Evolutionary conservation across 2,888 invertebrate species (phyloP).

Genomic region (Orthosia gracilis): DNA sequence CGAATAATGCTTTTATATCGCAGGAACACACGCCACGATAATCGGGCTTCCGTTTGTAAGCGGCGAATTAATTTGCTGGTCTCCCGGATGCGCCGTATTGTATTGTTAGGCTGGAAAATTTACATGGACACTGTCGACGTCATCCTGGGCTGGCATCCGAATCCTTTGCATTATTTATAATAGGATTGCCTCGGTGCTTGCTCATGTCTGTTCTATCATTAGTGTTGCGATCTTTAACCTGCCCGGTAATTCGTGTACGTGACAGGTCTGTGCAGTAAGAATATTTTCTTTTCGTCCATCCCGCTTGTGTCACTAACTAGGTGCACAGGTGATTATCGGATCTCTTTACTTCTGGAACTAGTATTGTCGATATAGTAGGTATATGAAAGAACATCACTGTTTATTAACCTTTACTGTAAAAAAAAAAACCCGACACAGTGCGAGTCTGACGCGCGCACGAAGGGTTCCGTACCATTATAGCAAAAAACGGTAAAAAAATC

Average conservation of each 20-base stretch:
- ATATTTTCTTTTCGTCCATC: background rate
- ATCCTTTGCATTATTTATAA: background rate
- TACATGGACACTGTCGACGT: conserved; percentile 60
- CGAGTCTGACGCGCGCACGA: too few species aligned
- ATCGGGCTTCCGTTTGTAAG: conserved; percentile 73
- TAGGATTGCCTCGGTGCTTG: conserved; percentile 1
- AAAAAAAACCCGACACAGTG: too few species aligned
- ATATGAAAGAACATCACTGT: background rate
- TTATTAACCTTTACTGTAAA: too few species aligned
- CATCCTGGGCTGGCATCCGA: conserved; percentile 17
- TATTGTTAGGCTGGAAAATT: conserved; percentile 65
- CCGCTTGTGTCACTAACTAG: conserved; percentile 4
- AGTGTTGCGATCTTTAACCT: conserved; percentile 26
- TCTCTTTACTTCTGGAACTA: background rate
- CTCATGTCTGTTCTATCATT: conserved; percentile 5
- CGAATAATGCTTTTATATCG: conserved; percentile 61
- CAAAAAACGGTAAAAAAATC: too few species aligned
- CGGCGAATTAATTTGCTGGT: conserved; percentile 72
- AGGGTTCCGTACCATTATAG: too few species aligned
- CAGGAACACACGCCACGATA: conserved; percentile 73
- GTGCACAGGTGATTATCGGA: background rate
- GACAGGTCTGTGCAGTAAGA: background rate
- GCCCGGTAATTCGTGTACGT: conserved; percentile 2
- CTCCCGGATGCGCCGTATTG: conserved; percentile 69
- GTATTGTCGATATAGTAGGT: background rate